Percentiles rank a stretch among this genome's conserved stretches.
Evolutionary conservation across 2,888 invertebrate genomes (phyloP).

Genomic region (Anthophora plumipes): DNA sequence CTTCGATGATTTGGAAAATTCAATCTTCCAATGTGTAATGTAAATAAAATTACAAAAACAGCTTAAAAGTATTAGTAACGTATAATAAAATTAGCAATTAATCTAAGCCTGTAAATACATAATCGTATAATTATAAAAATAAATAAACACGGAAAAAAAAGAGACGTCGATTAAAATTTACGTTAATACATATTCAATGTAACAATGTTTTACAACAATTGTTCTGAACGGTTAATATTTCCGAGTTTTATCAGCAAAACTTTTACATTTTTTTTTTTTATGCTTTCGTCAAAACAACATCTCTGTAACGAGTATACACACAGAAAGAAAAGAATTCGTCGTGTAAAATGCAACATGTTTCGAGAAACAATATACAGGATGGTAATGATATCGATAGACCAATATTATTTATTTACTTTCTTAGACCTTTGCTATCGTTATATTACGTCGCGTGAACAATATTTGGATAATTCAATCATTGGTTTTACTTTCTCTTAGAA

Average conservation of each 20-base stretch:
- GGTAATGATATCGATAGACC: background rate
- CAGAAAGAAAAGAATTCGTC: background rate
- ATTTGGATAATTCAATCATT: conserved; percentile 41
- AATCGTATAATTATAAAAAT: conserved; percentile 44
- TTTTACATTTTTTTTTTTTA: conserved; percentile 3
- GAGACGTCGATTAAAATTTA: conserved; percentile 26
- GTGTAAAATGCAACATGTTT: conserved; percentile 1
- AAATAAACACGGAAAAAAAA: conserved; percentile 43
- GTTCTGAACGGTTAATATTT: too few relatives aligned
- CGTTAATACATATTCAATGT: conserved; percentile 4
- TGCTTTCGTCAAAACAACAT: background rate
- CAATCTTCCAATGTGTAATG: background rate
- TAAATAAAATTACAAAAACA: background rate
- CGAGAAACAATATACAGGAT: background rate
- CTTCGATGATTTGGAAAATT: background rate
- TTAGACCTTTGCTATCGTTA: conserved; percentile 9
- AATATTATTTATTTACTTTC: conserved; percentile 27
- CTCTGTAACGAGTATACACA: background rate
- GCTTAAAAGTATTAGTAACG: conserved; percentile 37
- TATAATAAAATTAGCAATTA: conserved; percentile 31
- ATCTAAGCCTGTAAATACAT: conserved; percentile 35
- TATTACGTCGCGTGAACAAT: conserved; percentile 31
- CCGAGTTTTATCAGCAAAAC: background rate
- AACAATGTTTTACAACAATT: conserved; percentile 24
- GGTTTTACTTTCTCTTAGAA: conserved; percentile 8